These are phyloP conservation scores for Stegastes partitus DNA, from an alignment of 2,113 vertebrate species.

Conservation along the genomic window DNA sequence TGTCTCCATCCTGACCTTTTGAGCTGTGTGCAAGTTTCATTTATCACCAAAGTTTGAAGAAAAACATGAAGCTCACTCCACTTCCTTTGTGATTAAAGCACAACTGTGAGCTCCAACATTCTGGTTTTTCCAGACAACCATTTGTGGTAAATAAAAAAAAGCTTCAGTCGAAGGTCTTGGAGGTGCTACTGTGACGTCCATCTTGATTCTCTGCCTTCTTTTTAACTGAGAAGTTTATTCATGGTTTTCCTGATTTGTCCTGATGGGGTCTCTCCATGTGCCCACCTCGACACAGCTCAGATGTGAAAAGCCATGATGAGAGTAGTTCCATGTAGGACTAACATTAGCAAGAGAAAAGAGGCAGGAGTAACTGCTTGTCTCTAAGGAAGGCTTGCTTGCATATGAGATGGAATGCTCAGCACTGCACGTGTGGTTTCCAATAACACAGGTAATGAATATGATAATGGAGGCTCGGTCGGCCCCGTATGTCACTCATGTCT, in stretches of 20 bases:
- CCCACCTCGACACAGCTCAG: conserved; percentile 27
- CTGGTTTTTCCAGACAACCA: conserved; percentile 3
- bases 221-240: conserved; percentile 57
- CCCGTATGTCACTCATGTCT: conserved; percentile 54
- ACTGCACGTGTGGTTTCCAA: conserved; percentile 55
- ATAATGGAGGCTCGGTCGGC: conserved; percentile 61
- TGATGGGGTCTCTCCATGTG: conserved; percentile 52
- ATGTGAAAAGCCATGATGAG: conserved; percentile 43
- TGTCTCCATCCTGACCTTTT: conserved; percentile 65
- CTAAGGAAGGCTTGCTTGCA: conserved; percentile 29
- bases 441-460: conserved; percentile 78
- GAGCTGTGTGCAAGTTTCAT: conserved; percentile 64
- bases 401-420: conserved; percentile 27
- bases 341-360: conserved; percentile 41
- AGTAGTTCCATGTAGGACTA: conserved; percentile 42
- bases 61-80: conserved; percentile 59
- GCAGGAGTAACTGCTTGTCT: conserved; percentile 20
- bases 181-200: conserved; percentile 40
- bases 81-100: conserved; percentile 58
- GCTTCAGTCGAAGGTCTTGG: conserved; percentile 39
- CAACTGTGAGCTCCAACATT: conserved; percentile 38
- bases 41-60: conserved; percentile 66
- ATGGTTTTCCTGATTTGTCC: conserved; percentile 53
- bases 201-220: conserved; percentile 58
- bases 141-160: conserved; percentile 58